Base-by-base conservation (phyloP, 2,797 vertebrate genomes). In the Hephaestus fuliginosus region DNA sequence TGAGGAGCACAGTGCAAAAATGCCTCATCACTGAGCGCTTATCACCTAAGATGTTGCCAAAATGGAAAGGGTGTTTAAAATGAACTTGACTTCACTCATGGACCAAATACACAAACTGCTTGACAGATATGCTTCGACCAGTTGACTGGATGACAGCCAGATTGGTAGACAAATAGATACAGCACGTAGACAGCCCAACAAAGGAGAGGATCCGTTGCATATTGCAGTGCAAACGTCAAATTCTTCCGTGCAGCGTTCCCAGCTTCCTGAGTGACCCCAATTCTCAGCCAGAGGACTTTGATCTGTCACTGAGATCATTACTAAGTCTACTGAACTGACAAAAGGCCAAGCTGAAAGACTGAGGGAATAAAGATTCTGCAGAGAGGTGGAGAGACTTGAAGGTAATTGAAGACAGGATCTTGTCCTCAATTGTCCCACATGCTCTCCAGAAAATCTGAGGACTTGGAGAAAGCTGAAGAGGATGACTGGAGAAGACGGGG, bases 221-320 rank as follows among this genome's bases (percentile, higher is more conserved):
- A 49, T 70, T 88, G 70, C 52, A 56, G 60, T 79, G 46, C 64
- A 86, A 79, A 80, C 30, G 3, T 75, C 76, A 60, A 33, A 75
- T 82, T 83, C 55, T 79, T 77, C 58, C 67, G 67, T 52, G 71
- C 60, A 82, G 78, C 69, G 53, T 83, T 88, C 51, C 61, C 67
- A 86, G 77, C 85, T 85, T 93, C 83, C 82, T 74, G 70, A 88
- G 58, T 63, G 81, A 88, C 62, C 80, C 44, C 49, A 70, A 81
- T 84, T 84, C 83, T 86, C 58, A 83, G 56, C 70, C 58, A 63
- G 66, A 78, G 44, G 65, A 73, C 78, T 88, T 91, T 91, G 86
- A 90, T 92, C 83, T 87, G 84, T 88, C 83, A 85, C 62, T 86
- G 68, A 85, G 85, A 76, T 88, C 76, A 86, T 92, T 89, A 85